These are phyloP conservation scores for Drosophila triauraria DNA, from an alignment of 1,140 invertebrate species.

Conservation along the genomic window DNA sequence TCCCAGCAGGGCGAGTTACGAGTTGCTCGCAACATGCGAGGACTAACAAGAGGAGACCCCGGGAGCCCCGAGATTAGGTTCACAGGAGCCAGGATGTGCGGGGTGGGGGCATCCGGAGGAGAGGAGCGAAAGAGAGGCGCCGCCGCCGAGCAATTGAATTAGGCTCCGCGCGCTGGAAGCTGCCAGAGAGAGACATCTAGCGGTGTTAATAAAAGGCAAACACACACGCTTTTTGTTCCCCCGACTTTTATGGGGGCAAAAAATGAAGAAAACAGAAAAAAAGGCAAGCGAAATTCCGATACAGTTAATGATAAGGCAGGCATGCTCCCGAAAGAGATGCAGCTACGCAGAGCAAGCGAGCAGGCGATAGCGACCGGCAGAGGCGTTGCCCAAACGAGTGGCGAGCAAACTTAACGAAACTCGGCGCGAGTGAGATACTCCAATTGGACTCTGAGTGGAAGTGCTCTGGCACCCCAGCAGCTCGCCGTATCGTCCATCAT, in stretches of 20 bases:
- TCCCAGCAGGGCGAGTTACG: slow-evolving; percentile 2
- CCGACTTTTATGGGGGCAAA: slow-evolving; percentile 32
- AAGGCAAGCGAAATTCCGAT: slow-evolving; percentile 66
- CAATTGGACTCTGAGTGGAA: slow-evolving; percentile 42
- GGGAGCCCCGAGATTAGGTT: slow-evolving; percentile 79
- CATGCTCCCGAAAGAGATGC: slow-evolving; percentile 18
- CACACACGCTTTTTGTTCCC: slow-evolving; percentile 52
- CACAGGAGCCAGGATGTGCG: slow-evolving; percentile 61
- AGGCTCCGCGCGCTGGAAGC: slow-evolving; percentile 52
- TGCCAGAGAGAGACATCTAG: slow-evolving; percentile 80
- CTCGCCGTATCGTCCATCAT: slow-evolving; percentile 72
- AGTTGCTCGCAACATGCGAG: slow-evolving; percentile 67
- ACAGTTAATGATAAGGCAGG: slow-evolving; percentile 80
- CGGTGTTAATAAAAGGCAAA: slow-evolving; percentile 81
- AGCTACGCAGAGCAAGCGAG: slow-evolving; percentile 20
- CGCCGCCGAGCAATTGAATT: slow-evolving; percentile 68
- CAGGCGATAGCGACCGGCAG: background rate
- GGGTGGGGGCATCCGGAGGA: slow-evolving; percentile 7
- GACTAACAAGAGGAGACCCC: slow-evolving; percentile 74
- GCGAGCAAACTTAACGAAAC: slow-evolving; percentile 47
- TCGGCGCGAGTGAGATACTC: slow-evolving; percentile 29
- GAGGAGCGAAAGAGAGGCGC: slow-evolving; percentile 40
- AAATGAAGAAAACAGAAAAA: slow-evolving; percentile 29
- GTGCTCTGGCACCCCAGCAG: slow-evolving; percentile 14
- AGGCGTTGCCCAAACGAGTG: slow-evolving; percentile 25